phyloP scores from a whole-genome alignment of 2,113 vertebrate genomes.

The Pangasianodon hypophthalmus region DNA sequence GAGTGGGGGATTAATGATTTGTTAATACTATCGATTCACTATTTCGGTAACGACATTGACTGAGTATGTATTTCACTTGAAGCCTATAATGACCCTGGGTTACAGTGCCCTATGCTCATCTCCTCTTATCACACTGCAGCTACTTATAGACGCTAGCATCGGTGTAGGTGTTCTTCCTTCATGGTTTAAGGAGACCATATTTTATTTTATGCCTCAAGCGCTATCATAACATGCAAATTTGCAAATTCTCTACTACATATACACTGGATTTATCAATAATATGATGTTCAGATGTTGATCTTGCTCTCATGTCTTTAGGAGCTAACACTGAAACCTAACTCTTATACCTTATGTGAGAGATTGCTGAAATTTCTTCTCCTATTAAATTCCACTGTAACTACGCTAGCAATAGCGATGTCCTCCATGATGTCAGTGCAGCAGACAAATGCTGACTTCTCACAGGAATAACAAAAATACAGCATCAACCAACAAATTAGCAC shows the following conservation, averaged over 20 bases:
- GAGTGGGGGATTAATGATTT: conserved; percentile 53
- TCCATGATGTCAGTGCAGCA: too few species aligned
- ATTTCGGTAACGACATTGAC: conserved; percentile 47
- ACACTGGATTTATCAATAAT: neutral
- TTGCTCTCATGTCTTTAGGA: neutral
- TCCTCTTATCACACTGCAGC: conserved; percentile 27
- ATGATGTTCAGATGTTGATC: neutral
- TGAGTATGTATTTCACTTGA: conserved; percentile 44
- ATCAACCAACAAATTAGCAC: too few species aligned
- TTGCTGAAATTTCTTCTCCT: too few species aligned
- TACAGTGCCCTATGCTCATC: neutral
- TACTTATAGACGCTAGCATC: neutral
- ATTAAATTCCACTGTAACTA: too few species aligned
- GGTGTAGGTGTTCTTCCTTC: neutral
- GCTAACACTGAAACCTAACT: neutral
- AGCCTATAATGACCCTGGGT: conserved; percentile 27
- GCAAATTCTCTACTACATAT: neutral
- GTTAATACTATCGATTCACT: conserved; percentile 55
- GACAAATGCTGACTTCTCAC: too few species aligned
- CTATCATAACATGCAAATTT: neutral
- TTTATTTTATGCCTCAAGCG: neutral
- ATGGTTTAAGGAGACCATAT: neutral
- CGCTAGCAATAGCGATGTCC: too few species aligned
- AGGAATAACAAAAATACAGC: too few species aligned
- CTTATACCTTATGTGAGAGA: too few species aligned